Conservation (phyloP, 1,140 invertebrate species). For the Diorhabda sublineata region DNA sequence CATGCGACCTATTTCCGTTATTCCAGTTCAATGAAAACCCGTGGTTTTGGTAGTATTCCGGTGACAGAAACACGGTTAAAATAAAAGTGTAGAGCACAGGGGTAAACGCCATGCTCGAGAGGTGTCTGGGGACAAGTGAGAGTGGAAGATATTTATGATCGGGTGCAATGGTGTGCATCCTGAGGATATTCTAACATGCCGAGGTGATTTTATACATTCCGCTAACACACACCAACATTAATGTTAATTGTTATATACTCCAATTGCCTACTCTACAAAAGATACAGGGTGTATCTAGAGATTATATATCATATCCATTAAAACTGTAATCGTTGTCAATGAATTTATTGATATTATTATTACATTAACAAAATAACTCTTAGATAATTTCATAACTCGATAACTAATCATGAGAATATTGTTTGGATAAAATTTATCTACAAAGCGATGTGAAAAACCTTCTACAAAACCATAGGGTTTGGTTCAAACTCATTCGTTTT, state of each 20-base stretch:
- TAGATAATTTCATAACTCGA: too few relatives aligned
- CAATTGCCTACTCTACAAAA: background rate
- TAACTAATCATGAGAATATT: too few relatives aligned
- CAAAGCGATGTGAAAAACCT: too few relatives aligned
- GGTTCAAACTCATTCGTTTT: too few relatives aligned
- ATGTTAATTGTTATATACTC: constrained; percentile 3
- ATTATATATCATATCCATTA: too few relatives aligned
- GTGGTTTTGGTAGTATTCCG: background rate
- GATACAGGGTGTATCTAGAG: background rate
- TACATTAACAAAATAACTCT: too few relatives aligned
- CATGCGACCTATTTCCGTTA: background rate
- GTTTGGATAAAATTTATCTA: too few relatives aligned
- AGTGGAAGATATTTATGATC: constrained; percentile 2
- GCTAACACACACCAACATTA: background rate
- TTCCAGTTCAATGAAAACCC: background rate
- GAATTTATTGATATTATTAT: too few relatives aligned
- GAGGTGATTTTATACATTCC: constrained; percentile 2
- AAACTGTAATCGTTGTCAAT: too few relatives aligned
- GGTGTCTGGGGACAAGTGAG: background rate
- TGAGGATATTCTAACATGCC: background rate
- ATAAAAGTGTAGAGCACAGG: constrained; percentile 2
- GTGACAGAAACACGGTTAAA: background rate
- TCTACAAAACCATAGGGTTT: too few relatives aligned
- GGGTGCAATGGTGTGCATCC: background rate
- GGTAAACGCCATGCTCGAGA: constrained; percentile 1